phyloP scores from a whole-genome alignment of 2,888 invertebrate genomes.

The Baccha elongata region DNA sequence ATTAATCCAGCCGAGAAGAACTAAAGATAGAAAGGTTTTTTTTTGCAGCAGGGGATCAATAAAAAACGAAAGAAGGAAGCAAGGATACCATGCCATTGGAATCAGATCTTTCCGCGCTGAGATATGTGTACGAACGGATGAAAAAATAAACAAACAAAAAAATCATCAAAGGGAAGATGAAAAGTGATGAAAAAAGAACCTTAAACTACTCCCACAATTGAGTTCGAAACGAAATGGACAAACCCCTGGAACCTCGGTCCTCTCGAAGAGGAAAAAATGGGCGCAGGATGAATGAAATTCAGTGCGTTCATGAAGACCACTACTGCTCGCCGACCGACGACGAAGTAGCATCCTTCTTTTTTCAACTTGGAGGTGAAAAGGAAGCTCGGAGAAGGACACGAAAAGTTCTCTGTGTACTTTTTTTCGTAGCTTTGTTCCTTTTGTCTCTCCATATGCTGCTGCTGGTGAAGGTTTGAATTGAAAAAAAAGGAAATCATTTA shows the following conservation, averaged over 20 bases:
- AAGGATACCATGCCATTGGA: conserved; percentile 34
- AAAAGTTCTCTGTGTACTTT: conserved; percentile 38
- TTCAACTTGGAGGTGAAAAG: conserved; percentile 18
- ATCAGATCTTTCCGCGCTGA: conserved; percentile 63
- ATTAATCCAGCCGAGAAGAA: conserved; percentile 54
- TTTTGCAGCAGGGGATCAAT: conserved; percentile 47
- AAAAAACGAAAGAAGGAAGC: conserved; percentile 16
- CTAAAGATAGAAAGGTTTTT: conserved; percentile 18
- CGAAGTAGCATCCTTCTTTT: conserved; percentile 42
- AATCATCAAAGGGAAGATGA: conserved; percentile 27
- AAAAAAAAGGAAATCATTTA: conserved; percentile 39
- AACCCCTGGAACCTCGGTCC: not conserved
- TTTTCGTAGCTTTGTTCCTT: conserved; percentile 39
- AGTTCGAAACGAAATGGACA: conserved; percentile 60
- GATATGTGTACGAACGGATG: too few relatives aligned
- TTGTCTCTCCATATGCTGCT: conserved; percentile 69
- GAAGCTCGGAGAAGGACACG: conserved; percentile 43
- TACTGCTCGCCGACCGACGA: conserved; percentile 3
- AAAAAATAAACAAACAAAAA: conserved; percentile 33
- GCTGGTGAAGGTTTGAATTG: conserved; percentile 56
- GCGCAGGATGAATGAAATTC: conserved; percentile 62
- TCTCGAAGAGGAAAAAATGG: conserved; percentile 18
- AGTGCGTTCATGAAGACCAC: conserved; percentile 58
- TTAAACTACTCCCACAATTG: conserved; percentile 69
- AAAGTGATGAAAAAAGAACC: conserved; percentile 13